phyloP scores from a whole-genome alignment of 2,888 invertebrate genomes.

The Zaprionus bogoriensis region DNA sequence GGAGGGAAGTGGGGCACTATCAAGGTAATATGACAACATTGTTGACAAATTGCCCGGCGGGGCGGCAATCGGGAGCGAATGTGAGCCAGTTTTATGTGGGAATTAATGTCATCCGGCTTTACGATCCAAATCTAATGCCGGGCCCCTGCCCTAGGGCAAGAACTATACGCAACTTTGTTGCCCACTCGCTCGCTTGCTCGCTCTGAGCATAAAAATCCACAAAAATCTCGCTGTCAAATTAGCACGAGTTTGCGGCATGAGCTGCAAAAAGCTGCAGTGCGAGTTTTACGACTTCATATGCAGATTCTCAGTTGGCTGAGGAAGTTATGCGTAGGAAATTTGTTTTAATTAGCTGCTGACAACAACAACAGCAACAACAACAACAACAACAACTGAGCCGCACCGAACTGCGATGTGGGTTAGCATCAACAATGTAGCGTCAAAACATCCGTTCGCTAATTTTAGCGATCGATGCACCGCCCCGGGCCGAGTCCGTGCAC shows the following conservation, averaged over 20 bases:
- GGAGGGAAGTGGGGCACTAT: constrained; percentile 31
- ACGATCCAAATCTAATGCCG: constrained; percentile 55
- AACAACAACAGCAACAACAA: constrained; percentile 49
- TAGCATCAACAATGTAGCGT: constrained; percentile 68
- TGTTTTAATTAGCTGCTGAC: constrained; percentile 76
- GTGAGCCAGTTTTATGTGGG: constrained; percentile 36
- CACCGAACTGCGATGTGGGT: constrained; percentile 62
- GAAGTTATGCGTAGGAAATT: constrained; percentile 76
- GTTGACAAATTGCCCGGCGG: constrained; percentile 63
- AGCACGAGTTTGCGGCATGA: constrained; percentile 51
- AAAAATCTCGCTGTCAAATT: constrained; percentile 58
- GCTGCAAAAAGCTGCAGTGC: constrained; percentile 45
- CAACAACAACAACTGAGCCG: constrained; percentile 11
- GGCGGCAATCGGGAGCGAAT: constrained; percentile 4
- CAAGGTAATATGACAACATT: constrained; percentile 77
- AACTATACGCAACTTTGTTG: constrained; percentile 76
- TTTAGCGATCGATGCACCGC: constrained; percentile 50
- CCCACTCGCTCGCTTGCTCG: not conserved
- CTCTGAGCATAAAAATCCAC: constrained; percentile 39
- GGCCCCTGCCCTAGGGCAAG: constrained; percentile 33
- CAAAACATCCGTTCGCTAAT: constrained; percentile 66
- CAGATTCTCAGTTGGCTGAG: constrained; percentile 60
- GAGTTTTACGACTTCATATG: constrained; percentile 66
- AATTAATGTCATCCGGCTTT: constrained; percentile 72
- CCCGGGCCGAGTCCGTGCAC: not conserved